A percentile compares a stretch with the other conserved stretches of the same genome.
These are phyloP conservation scores for Bombylius major DNA, from an alignment of 2,888 invertebrate genomes.

Conservation along the genomic window DNA sequence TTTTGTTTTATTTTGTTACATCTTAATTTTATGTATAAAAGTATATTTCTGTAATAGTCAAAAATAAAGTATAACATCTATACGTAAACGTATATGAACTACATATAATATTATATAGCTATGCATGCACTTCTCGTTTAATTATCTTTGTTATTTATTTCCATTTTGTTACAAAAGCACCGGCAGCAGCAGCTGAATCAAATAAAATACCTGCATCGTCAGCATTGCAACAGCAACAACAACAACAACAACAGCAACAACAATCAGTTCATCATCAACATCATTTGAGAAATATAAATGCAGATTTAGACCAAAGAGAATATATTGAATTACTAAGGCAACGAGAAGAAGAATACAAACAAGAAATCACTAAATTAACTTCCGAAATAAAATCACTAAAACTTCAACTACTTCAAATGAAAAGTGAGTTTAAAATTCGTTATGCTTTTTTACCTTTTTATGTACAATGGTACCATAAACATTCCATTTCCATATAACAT, in stretches of 20 bases:
- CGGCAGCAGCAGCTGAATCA: background rate
- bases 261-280: conserved; percentile 11
- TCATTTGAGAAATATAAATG: conserved; percentile 17
- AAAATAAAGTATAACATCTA: too few species aligned
- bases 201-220: conserved; percentile 10
- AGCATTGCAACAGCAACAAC: conserved; percentile 10
- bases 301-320: conserved; percentile 25
- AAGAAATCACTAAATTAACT: conserved; percentile 47
- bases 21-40: too few species aligned
- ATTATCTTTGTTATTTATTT: too few species aligned
- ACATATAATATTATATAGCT: too few species aligned
- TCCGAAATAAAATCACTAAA: conserved; percentile 49
- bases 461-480: background rate
- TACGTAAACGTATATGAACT: too few species aligned
- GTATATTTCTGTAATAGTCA: too few species aligned
- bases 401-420: conserved; percentile 44
- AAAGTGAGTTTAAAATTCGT: conserved; percentile 33
- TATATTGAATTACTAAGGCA: conserved; percentile 43
- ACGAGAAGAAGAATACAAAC: conserved; percentile 46
- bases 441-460: too few species aligned
- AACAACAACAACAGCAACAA: conserved; percentile 10
- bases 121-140: too few species aligned
- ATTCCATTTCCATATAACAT: too few species aligned
- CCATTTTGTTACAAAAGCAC: too few species aligned
- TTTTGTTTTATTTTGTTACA: too few species aligned